Percentiles rank a stretch among this genome's conserved stretches.
These are phyloP conservation scores for Drosophila bocki DNA, from an alignment of 1,140 invertebrate species.

Conservation along the genomic window DNA sequence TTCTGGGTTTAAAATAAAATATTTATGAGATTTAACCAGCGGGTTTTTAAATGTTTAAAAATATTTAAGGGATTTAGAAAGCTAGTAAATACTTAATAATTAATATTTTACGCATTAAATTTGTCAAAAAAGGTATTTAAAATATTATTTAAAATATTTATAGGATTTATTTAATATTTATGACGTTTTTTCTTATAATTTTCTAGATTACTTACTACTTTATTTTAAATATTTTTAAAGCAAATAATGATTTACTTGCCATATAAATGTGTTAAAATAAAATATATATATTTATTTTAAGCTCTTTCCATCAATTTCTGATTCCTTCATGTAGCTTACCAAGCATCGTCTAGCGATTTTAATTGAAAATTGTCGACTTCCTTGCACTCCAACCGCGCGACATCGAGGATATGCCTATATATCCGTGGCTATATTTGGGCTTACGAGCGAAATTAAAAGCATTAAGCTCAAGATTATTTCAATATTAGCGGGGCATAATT, in stretches of 20 bases:
- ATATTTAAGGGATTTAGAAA: not conserved
- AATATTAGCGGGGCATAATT: constrained; percentile 75
- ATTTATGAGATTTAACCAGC: not conserved
- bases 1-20: not conserved
- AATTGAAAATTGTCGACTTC: constrained; percentile 37
- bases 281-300: not conserved
- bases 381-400: not conserved
- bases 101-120: not conserved
- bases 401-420: not conserved
- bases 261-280: not conserved
- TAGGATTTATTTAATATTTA: no score
- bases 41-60: not conserved
- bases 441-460: constrained; percentile 70
- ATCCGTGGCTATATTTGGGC: constrained; percentile 23
- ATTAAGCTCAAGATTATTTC: constrained; percentile 73
- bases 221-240: no score
- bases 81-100: not conserved
- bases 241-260: no score
- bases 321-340: not conserved
- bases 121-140: no score
- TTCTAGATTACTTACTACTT: no score
- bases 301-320: not conserved
- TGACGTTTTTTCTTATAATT: no score
- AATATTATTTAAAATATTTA: no score
- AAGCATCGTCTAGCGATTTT: constrained; percentile 17